phyloP scores from a whole-genome alignment of 2,113 vertebrate genomes.

The Phrynosoma platyrhinos region DNA sequence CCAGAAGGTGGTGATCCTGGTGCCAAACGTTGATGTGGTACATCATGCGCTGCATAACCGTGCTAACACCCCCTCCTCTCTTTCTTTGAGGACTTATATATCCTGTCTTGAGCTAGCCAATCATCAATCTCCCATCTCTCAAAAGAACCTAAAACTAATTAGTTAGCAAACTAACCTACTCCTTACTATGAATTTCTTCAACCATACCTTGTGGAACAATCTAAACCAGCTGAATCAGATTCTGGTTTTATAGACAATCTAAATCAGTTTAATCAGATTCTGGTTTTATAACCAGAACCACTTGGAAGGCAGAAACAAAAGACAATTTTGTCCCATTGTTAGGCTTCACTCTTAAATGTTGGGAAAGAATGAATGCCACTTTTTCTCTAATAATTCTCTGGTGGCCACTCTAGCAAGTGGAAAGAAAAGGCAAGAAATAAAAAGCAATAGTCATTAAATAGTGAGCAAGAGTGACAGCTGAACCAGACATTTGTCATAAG shows the following conservation, averaged over 20 bases:
- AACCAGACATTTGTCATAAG: slow-evolving; percentile 51
- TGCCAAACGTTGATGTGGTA: too few species aligned
- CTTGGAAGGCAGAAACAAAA: neutral
- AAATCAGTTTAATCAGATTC: neutral
- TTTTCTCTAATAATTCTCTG: neutral
- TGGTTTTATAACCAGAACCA: neutral
- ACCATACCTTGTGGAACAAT: neutral
- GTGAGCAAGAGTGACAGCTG: slow-evolving; percentile 32
- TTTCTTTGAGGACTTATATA: neutral
- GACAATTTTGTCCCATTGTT: neutral
- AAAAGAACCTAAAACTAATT: neutral
- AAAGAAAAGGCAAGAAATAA: neutral
- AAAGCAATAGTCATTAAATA: slow-evolving; percentile 38
- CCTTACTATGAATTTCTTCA: neutral
- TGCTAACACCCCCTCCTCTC: neutral
- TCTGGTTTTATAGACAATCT: neutral
- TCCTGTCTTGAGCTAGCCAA: too few species aligned
- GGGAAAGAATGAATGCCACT: slow-evolving; percentile 18
- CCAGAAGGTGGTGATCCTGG: too few species aligned
- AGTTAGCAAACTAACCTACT: neutral
- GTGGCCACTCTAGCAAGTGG: neutral
- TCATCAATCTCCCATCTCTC: neutral
- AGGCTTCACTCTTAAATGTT: slow-evolving; percentile 7
- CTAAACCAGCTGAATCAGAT: neutral
- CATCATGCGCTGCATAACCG: too few species aligned